A percentile compares a stretch with the other conserved stretches of the same genome.
These are phyloP conservation scores for Sebastolobus alascanus DNA, from an alignment of 2,797 vertebrate species.

Conservation along the genomic window DNA sequence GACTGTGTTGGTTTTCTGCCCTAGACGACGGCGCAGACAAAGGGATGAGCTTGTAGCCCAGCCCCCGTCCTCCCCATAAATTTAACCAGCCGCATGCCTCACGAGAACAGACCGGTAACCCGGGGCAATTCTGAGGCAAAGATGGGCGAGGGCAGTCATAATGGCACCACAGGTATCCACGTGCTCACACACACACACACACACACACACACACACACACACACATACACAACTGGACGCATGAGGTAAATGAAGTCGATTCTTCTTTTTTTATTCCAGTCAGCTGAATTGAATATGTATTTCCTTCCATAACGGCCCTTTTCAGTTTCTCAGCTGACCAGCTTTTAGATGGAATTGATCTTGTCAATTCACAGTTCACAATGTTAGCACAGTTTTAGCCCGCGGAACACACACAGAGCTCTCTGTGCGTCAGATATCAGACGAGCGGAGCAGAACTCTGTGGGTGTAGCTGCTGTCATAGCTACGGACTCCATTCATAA, in stretches of 20 bases:
- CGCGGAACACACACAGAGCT: conserved; percentile 69
- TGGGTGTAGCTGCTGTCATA: conserved; percentile 82
- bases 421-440: conserved; percentile 81
- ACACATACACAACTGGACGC: background rate
- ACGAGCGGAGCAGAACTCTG: conserved; percentile 74
- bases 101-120: conserved; percentile 75
- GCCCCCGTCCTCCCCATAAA: conserved; percentile 79
- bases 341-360: conserved; percentile 71
- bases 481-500: conserved; percentile 83
- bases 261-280: conserved; percentile 34
- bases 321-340: conserved; percentile 70
- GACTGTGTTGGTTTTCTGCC: conserved; percentile 77
- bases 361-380: conserved; percentile 72
- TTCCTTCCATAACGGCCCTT: conserved; percentile 52
- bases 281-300: conserved; percentile 64
- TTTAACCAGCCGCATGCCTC: conserved; percentile 85
- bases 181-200: conserved; percentile 17
- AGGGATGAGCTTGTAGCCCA: conserved; percentile 80
- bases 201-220: conserved; percentile 23
- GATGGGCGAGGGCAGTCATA: conserved; percentile 63
- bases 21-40: conserved; percentile 78
- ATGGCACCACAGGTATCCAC: conserved; percentile 74
- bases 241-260: conserved; percentile 38
- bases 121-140: conserved; percentile 73
- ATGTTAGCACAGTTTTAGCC: conserved; percentile 73